Percentiles rank a stretch among this genome's conserved stretches.
Conservation (phyloP, 2,797 vertebrate species). For the Onychomys leucogaster region DNA sequence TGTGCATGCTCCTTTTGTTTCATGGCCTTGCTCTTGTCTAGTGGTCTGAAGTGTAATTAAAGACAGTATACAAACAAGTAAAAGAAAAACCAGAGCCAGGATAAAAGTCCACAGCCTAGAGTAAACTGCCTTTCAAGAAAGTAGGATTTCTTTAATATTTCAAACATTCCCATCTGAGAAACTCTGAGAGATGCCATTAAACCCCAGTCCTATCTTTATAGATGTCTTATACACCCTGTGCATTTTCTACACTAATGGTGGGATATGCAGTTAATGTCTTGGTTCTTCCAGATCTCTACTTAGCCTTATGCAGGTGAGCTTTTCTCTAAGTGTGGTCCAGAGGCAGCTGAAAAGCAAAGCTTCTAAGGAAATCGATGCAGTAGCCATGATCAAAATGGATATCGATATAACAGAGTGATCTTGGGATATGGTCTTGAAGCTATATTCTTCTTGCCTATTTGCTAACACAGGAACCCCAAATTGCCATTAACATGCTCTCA, state of each 20-base stretch:
- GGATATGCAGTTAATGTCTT: slow-evolving; percentile 32
- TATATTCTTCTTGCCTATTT: slow-evolving; percentile 90
- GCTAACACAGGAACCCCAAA: slow-evolving; percentile 91
- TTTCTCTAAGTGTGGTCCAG: slow-evolving; percentile 52
- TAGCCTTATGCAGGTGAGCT: slow-evolving; percentile 38
- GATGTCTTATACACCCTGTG: not conserved
- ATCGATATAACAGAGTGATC: slow-evolving; percentile 90
- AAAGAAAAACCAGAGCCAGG: slow-evolving; percentile 31
- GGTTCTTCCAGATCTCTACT: not conserved
- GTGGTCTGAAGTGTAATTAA: slow-evolving; percentile 35
- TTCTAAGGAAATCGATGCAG: slow-evolving; percentile 88
- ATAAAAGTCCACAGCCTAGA: slow-evolving; percentile 21
- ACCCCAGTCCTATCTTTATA: not conserved
- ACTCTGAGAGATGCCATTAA: slow-evolving; percentile 39
- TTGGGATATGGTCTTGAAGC: slow-evolving; percentile 89
- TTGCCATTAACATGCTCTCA: slow-evolving; percentile 91
- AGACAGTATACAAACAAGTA: not conserved
- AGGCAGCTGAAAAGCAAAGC: slow-evolving; percentile 63
- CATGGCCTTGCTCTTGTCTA: slow-evolving; percentile 38
- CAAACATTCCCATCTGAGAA: slow-evolving; percentile 22
- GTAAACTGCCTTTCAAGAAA: slow-evolving; percentile 56
- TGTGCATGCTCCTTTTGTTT: not conserved
- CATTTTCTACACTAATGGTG: slow-evolving; percentile 42
- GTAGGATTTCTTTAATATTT: not conserved
- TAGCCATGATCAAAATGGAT: slow-evolving; percentile 91